Evolutionary conservation across 2,888 invertebrate species (phyloP).

Genomic region (Noctua janthe): DNA sequence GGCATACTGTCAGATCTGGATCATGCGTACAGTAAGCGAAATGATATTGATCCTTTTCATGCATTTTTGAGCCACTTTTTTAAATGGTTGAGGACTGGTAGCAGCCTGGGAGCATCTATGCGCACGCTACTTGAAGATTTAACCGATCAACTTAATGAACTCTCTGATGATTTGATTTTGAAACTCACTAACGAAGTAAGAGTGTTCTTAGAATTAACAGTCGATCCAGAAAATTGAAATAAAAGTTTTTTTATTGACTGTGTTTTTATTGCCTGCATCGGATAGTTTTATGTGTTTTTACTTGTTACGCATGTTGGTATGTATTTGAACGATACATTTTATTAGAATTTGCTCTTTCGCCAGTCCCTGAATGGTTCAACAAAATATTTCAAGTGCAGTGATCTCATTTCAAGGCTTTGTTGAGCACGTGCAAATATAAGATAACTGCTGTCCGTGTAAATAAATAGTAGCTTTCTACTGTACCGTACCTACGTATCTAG

Average conservation of each 20-base stretch:
- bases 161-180: constrained; percentile 68
- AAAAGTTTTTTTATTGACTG: constrained; percentile 2
- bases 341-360: not conserved
- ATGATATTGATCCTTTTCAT: constrained; percentile 72
- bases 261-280: constrained; percentile 12
- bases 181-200: constrained; percentile 78
- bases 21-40: constrained; percentile 74
- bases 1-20: constrained; percentile 83
- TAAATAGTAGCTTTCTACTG: not conserved
- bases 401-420: not conserved
- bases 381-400: not conserved
- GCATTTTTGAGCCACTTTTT: constrained; percentile 72
- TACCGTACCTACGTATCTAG: not conserved
- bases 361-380: no score
- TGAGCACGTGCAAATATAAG: not conserved
- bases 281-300: not conserved
- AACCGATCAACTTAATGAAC: constrained; percentile 60
- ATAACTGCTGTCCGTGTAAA: not conserved
- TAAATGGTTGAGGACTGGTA: constrained; percentile 69
- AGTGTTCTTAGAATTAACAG: constrained; percentile 80
- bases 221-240: constrained; percentile 73
- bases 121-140: constrained; percentile 71
- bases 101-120: constrained; percentile 65
- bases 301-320: not conserved
- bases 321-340: not conserved